Evolutionary conservation across 2,888 invertebrate species (phyloP).

Genomic region (Sesia apiformis): DNA sequence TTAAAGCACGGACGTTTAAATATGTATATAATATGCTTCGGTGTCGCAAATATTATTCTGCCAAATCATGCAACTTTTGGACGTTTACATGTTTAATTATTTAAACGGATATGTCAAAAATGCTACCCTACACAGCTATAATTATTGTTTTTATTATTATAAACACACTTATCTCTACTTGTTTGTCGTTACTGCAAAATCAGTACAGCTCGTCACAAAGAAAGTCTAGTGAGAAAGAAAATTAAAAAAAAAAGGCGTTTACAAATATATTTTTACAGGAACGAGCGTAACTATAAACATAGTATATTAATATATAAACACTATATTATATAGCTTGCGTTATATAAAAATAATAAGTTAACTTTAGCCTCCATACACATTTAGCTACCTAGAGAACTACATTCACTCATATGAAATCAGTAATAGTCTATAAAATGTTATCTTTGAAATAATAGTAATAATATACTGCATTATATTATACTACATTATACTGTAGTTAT

Average conservation of each 20-base stretch:
- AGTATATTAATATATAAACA: conserved; percentile 12
- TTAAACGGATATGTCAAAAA: conserved; percentile 22
- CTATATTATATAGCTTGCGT: conserved; percentile 13
- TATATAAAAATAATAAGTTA: conserved; percentile 34
- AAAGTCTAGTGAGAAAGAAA: conserved; percentile 5
- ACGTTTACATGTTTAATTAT: neutral
- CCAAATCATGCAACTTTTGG: neutral
- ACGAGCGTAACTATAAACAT: conserved; percentile 36
- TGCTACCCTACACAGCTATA: conserved; percentile 26
- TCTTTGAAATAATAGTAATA: too few species aligned
- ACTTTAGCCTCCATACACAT: conserved; percentile 19
- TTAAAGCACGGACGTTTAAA: too few species aligned
- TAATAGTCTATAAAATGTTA: too few species aligned
- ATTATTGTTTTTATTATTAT: conserved; percentile 15
- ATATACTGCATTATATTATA: too few species aligned
- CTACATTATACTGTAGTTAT: too few species aligned
- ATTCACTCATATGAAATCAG: neutral
- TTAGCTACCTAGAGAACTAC: conserved; percentile 15
- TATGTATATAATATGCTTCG: too few species aligned
- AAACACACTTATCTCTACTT: conserved; percentile 29
- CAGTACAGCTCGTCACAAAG: conserved; percentile 40
- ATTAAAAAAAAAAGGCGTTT: conserved; percentile 8
- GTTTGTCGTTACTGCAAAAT: conserved; percentile 13
- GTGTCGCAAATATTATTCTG: neutral
- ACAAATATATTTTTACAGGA: conserved; percentile 19